These are phyloP conservation scores for Apodemia mormo DNA, from an alignment of 2,888 invertebrate species.

Conservation along the genomic window DNA sequence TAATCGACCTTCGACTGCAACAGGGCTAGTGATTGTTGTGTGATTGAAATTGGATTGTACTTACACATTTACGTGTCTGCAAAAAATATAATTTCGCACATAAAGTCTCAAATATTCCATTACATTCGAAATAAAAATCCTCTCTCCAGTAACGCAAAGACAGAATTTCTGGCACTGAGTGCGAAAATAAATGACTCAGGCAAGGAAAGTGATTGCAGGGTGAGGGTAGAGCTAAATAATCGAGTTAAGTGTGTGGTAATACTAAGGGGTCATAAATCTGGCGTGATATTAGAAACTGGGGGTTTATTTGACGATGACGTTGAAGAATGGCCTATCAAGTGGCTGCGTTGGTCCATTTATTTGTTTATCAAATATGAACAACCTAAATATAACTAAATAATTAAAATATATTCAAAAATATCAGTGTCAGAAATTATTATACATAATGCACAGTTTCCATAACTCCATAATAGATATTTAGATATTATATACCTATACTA, in stretches of 20 bases:
- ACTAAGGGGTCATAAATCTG: slow-evolving; percentile 56
- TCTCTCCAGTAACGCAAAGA: neutral
- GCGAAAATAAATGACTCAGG: slow-evolving; percentile 32
- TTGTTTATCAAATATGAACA: neutral
- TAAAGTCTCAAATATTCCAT: neutral
- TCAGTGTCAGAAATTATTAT: too few relatives aligned
- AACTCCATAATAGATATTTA: too few relatives aligned
- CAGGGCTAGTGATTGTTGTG: too few relatives aligned
- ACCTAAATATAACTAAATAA: too few relatives aligned
- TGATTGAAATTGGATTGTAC: too few relatives aligned
- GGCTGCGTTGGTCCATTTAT: neutral
- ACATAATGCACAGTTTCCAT: too few relatives aligned
- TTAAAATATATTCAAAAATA: too few relatives aligned
- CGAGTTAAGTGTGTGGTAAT: slow-evolving; percentile 51
- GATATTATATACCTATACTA: too few relatives aligned
- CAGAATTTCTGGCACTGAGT: slow-evolving; percentile 11
- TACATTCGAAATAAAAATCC: neutral
- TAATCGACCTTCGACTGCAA: too few relatives aligned
- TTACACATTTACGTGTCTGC: too few relatives aligned
- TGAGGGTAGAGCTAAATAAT: slow-evolving; percentile 48
- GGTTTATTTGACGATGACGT: slow-evolving; percentile 61
- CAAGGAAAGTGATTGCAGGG: slow-evolving; percentile 36
- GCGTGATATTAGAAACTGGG: slow-evolving; percentile 57
- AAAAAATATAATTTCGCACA: neutral
- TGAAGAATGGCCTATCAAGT: slow-evolving; percentile 55